Base-by-base conservation (phyloP, 2,113 vertebrate species). In the Platichthys stellatus region DNA sequence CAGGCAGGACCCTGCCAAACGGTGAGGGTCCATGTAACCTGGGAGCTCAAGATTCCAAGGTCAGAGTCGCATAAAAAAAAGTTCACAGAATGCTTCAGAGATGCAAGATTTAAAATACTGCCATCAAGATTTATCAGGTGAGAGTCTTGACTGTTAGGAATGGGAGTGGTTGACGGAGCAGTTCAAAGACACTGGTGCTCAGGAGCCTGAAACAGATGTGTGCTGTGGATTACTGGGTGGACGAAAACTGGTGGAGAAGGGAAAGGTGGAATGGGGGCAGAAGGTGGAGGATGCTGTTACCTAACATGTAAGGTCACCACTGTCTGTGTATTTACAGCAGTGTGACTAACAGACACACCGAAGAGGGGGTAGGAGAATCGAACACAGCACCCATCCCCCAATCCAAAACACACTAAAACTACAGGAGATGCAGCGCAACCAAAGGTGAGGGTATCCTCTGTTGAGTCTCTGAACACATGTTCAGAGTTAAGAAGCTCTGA, bases 141-240 rank as follows among this genome's bases (percentile, higher is more conserved):
- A 78, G 66, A 74, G 78, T 65, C 47, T 63, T 63, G 49, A 81
- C 38, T 53, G 9, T 57, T 57, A 64, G 64, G 74, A 77, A 73
- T n/a, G 82, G 35, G 24, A 80, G 63, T 63, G 73, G 70, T 66
- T 43, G 49, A 58, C 69, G 28, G 15, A 73, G 60, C 60, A 77
- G 81, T 87, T 92, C 76, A 90, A 90, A 93, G 59, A 60, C 69
- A 31, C 31, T 31, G 31, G 15, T 63, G 45, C 63, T 73, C 63
- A 38, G 63, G 51, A 68, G 70, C 78, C 74, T 76, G 57, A 88
- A 92, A 90, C 87, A 93, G 89, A 86, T 91, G 91, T 92, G 67
- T 64, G 57, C 40, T 63, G 62, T 70, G 64, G 80, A 84, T 86
- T 87, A 76, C 59, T 74, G 67, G 60, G 65, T 74, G 68, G 13